phyloP scores from a whole-genome alignment of 2,797 vertebrate genomes.

The Nannoperca australis region DNA sequence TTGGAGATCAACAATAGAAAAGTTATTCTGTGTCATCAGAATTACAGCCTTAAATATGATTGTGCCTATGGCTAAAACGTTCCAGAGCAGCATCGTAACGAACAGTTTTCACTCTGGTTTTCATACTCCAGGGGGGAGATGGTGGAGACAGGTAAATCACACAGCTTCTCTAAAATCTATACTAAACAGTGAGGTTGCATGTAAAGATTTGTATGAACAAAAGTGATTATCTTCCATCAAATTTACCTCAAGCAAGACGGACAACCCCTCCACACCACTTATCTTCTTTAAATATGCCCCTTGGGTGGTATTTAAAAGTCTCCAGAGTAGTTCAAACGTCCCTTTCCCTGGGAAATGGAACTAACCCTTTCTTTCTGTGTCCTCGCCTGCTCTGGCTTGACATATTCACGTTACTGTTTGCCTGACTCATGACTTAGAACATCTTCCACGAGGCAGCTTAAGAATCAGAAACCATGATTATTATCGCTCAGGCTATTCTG shows the following conservation, averaged over 20 bases:
- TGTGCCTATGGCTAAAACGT: conserved; percentile 67
- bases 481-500: background rate
- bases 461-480: conserved; percentile 5
- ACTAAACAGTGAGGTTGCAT: conserved; percentile 17
- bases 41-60: conserved; percentile 41
- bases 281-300: conserved; percentile 27
- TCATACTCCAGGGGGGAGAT: conserved; percentile 32
- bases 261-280: conserved; percentile 2
- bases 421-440: conserved; percentile 11
- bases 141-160: conserved; percentile 29
- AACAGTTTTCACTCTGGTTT: conserved; percentile 54
- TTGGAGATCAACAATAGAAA: conserved; percentile 22
- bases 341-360: background rate
- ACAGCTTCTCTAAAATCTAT: conserved; percentile 18
- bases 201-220: conserved; percentile 26
- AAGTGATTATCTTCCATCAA: conserved; percentile 22
- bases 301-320: conserved; percentile 40
- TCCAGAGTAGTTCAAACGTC: background rate
- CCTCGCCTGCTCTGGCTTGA: conserved; percentile 7
- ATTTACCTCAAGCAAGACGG: conserved; percentile 22
- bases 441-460: background rate
- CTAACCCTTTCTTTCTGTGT: conserved; percentile 12
- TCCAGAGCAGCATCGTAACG: conserved; percentile 52
- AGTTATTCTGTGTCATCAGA: conserved; percentile 42
- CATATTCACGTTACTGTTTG: background rate